Percentiles rank a stretch among this genome's conserved stretches.
Conservation (phyloP, 2,797 vertebrate species). For the Bucorvus abyssinicus region DNA sequence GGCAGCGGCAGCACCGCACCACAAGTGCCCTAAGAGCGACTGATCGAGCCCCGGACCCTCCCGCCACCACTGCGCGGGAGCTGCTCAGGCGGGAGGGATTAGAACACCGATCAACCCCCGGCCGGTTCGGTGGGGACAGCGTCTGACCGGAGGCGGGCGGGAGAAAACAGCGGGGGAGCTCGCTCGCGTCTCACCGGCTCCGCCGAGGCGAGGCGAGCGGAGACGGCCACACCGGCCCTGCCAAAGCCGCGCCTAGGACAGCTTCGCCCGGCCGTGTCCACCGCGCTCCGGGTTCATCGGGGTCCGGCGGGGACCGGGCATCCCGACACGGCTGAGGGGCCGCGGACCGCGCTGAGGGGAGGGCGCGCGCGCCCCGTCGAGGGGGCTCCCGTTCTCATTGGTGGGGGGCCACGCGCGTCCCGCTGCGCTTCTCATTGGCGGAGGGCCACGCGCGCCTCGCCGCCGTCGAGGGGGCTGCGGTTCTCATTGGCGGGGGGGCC, state of each 20-base stretch:
- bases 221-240: neutral
- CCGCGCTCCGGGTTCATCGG: no score
- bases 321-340: neutral
- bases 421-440: neutral
- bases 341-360: neutral
- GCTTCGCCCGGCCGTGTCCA: neutral
- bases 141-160: no score
- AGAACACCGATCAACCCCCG: no score
- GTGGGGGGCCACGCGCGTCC: neutral
- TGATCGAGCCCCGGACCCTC: neutral
- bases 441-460: neutral
- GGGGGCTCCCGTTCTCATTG: neutral
- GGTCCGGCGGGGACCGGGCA: neutral
- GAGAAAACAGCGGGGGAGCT: neutral
- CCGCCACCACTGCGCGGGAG: fast-evolving
- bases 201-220: neutral
- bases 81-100: fast-evolving
- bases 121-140: neutral
- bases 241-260: neutral
- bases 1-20: no score
- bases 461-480: neutral
- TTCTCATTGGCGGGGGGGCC: neutral
- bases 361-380: neutral
- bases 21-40: no score
- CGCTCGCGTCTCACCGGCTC: neutral